Evolutionary conservation across 2,888 invertebrate species (phyloP).

Genomic region (Trissoscelio sp.): DNA sequence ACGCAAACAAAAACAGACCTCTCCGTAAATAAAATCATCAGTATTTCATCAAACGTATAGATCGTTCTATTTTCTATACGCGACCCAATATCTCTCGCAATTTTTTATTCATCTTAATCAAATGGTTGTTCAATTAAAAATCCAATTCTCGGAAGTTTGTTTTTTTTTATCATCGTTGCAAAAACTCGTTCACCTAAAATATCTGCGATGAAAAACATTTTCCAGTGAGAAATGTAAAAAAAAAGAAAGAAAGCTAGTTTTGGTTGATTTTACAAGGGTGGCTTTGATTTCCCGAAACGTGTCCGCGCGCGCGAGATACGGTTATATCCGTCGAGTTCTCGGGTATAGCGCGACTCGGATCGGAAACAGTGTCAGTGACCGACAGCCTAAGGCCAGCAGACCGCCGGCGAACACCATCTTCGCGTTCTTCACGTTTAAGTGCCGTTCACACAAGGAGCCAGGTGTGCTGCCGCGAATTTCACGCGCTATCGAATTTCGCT

Average conservation of each 20-base stretch:
- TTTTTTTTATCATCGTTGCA: too few species aligned
- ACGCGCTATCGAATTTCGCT: conserved; percentile 60
- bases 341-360: conserved; percentile 68
- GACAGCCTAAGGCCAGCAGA: conserved; percentile 82
- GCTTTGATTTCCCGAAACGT: conserved; percentile 42
- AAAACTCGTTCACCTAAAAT: not conserved
- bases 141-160: not conserved
- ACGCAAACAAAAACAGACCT: conserved; percentile 22
- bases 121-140: conserved; percentile 28
- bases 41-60: conserved; percentile 32
- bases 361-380: conserved; percentile 83
- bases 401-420: conserved; percentile 74
- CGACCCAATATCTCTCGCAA: not conserved
- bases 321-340: conserved; percentile 35
- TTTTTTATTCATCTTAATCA: conserved; percentile 42
- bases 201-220: too few species aligned
- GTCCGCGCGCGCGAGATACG: conserved; percentile 14
- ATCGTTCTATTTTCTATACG: conserved; percentile 20
- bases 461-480: conserved; percentile 63
- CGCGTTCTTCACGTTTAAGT: conserved; percentile 73
- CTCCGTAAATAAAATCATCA: conserved; percentile 38
- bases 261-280: too few species aligned
- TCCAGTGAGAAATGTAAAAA: too few species aligned
- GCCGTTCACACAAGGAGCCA: conserved; percentile 73
- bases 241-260: too few species aligned